phyloP scores from a whole-genome alignment of 2,797 vertebrate species.

The Chelon labrosus region DNA sequence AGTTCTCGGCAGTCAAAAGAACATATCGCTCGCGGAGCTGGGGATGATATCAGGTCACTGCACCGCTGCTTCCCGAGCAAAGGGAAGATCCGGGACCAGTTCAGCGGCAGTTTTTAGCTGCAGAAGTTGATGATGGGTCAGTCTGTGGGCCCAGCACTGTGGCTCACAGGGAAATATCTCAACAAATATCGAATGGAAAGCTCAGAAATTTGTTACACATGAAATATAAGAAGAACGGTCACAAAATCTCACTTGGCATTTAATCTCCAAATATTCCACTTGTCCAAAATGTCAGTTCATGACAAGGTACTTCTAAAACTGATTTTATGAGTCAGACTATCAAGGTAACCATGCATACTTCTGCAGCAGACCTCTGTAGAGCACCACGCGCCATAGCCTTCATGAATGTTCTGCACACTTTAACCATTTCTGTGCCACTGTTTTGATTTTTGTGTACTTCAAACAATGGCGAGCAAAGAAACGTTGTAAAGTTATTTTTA shows the following conservation, averaged over 20 bases:
- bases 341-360: no score
- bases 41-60: constrained; percentile 42
- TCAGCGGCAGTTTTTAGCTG: constrained; percentile 21
- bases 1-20: constrained; percentile 36
- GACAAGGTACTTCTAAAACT: not conserved
- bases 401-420: no score
- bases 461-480: no score
- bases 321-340: not conserved
- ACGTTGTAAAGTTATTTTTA: no score
- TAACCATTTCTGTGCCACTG: no score
- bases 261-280: not conserved
- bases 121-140: not conserved
- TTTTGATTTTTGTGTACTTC: no score
- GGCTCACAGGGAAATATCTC: not conserved
- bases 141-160: not conserved
- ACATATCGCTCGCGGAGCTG: constrained; percentile 31
- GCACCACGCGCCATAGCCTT: no score
- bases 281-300: not conserved
- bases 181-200: no score
- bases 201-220: not conserved
- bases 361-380: no score
- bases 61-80: constrained; percentile 15
- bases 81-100: constrained; percentile 12
- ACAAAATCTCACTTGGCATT: not conserved
- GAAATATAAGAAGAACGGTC: not conserved